Conservation (phyloP, 2,797 vertebrate genomes). For the Chelmon rostratus region DNA sequence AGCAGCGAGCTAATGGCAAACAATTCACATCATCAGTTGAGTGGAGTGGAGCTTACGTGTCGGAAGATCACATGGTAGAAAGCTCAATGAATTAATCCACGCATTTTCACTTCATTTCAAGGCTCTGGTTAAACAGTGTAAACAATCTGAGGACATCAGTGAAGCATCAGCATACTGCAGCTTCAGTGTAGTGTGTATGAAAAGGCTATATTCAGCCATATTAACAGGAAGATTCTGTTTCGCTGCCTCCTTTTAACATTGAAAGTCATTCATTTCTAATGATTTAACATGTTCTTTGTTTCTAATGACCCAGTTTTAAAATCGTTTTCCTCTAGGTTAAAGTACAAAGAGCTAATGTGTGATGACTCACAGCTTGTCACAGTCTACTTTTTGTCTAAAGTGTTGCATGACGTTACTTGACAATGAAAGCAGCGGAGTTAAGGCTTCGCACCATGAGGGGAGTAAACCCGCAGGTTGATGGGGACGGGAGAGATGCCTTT, state of each 20-base stretch:
- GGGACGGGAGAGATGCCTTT: conserved; percentile 95
- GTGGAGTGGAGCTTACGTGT: background rate
- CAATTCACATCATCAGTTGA: background rate
- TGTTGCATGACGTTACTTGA: conserved; percentile 11
- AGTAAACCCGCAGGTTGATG: conserved; percentile 96
- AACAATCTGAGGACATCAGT: background rate
- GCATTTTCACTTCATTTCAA: conserved; percentile 3
- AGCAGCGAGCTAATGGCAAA: background rate
- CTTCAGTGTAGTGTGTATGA: background rate
- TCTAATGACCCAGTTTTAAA: conserved; percentile 23
- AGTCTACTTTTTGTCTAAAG: conserved; percentile 11
- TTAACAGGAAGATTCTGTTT: conserved; percentile 3
- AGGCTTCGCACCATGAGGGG: conserved; percentile 89
- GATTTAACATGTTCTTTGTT: conserved; percentile 20
- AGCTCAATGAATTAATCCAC: background rate
- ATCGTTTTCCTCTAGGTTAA: conserved; percentile 8
- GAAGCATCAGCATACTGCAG: background rate
- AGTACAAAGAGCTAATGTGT: background rate
- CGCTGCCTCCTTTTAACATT: background rate
- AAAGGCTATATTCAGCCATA: background rate
- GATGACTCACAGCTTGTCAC: conserved; percentile 50
- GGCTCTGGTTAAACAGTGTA: background rate
- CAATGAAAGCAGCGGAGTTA: conserved; percentile 1
- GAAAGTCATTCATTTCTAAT: background rate
- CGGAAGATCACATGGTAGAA: background rate